A percentile compares a stretch with the other conserved stretches of the same genome.
These are phyloP conservation scores for Hermaeophaga mercurialis DNA, from an alignment of 2,888 invertebrate species.

Conservation along the genomic window DNA sequence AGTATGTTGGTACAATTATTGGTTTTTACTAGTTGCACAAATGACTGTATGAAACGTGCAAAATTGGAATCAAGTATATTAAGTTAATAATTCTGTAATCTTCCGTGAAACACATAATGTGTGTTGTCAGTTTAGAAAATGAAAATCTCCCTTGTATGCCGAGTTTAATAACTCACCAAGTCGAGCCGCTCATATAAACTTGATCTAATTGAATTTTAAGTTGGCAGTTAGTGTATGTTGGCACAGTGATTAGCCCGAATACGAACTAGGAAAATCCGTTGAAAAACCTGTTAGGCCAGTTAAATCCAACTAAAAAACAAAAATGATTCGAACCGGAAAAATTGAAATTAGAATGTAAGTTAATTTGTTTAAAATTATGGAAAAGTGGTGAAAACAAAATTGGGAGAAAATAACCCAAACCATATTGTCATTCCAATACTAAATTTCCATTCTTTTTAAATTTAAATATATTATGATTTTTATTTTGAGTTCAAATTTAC, in stretches of 20 bases:
- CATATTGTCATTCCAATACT: too few species aligned
- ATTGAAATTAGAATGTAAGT: too few species aligned
- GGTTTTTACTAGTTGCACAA: too few species aligned
- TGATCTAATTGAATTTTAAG: constrained; percentile 16
- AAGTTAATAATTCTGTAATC: constrained; percentile 9
- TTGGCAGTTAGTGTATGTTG: constrained; percentile 13
- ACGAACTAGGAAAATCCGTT: background rate
- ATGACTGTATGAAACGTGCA: background rate
- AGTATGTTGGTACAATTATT: too few species aligned
- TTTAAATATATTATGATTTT: too few species aligned
- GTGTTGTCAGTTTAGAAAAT: constrained; percentile 14
- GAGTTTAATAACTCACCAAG: constrained; percentile 13
- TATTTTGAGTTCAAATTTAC: too few species aligned
- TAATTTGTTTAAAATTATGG: too few species aligned
- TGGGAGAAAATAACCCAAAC: too few species aligned
- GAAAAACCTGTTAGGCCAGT: background rate
- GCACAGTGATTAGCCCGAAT: constrained; percentile 7
- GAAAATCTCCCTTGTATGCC: constrained; percentile 8
- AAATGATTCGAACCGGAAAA: too few species aligned
- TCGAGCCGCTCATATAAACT: constrained; percentile 8
- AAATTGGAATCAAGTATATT: constrained; percentile 1
- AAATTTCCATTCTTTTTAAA: too few species aligned
- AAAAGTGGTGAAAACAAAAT: too few species aligned
- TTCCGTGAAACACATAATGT: constrained; percentile 6
- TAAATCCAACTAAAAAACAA: background rate